Conservation (phyloP, 1,140 invertebrate species). For the Drepana arcuata region DNA sequence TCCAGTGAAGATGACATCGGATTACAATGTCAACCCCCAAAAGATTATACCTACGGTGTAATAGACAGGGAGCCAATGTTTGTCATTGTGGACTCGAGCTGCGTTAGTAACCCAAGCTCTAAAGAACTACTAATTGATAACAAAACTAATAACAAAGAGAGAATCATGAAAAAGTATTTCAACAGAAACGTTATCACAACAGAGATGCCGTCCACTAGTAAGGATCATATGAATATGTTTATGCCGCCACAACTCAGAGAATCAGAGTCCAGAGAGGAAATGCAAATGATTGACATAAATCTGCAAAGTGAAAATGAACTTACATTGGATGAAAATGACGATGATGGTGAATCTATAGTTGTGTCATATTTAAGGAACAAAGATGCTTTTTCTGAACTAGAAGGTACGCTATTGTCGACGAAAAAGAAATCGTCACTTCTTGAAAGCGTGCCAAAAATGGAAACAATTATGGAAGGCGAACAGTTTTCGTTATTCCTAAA, state of each 20-base stretch:
- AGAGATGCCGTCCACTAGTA: constrained; percentile 29
- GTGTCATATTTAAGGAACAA: constrained; percentile 34
- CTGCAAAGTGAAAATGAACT: constrained; percentile 37
- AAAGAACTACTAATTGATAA: constrained; percentile 25
- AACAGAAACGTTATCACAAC: constrained; percentile 16
- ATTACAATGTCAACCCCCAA: constrained; percentile 17
- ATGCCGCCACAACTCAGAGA: constrained; percentile 2
- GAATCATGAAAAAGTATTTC: constrained; percentile 12
- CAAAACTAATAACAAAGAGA: constrained; percentile 10
- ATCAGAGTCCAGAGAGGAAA: constrained; percentile 23
- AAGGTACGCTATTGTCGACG: constrained; percentile 16
- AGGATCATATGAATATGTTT: constrained; percentile 8
- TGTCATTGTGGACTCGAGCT: constrained; percentile 25
- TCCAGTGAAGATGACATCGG: constrained; percentile 31
- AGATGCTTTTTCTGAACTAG: constrained; percentile 16
- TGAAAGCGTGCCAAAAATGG: constrained; percentile 40
- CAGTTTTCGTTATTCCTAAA: constrained; percentile 17
- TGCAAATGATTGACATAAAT: constrained; percentile 37
- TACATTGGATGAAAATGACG: constrained; percentile 8
- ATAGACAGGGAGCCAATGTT: constrained; percentile 26
- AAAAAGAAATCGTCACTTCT: constrained; percentile 33
- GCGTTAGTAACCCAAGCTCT: constrained; percentile 26
- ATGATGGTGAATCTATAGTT: constrained; percentile 31
- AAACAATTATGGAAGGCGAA: constrained; percentile 40
- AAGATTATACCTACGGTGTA: constrained; percentile 8